Base-by-base conservation (phyloP, 2,888 invertebrate genomes). In the Nomada ferruginata region DNA sequence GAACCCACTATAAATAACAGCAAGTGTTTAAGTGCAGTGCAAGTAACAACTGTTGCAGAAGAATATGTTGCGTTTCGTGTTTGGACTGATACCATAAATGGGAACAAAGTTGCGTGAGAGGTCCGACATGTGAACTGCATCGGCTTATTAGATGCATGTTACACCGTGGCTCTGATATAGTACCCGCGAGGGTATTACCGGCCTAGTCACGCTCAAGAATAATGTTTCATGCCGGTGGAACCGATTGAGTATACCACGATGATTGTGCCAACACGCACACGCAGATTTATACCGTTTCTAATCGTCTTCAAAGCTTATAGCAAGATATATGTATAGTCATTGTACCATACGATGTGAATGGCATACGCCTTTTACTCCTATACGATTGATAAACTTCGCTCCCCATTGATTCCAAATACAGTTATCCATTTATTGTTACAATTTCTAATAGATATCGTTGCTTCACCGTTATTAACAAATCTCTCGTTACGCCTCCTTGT, bases 131-230 rank as follows among this genome's bases (percentile, higher is more conserved):
- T 23, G 44, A 44, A 57, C 57, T 3, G 44, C 55, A 26, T 69
- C 18, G 42, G 68, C 68, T 44, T 36, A 59, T 63, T 64, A 57
- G 52, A 82, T 63, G 64, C 53, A 63, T 53, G 52, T 36, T 64
- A 55, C 71, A 52, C 66, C 71, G 29, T 10, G 68, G 68, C 11
- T 68, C 11, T n/a, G 50, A 50, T 29, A 50, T 69, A 57, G 18
- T 50, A 59, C n/a, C 55, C 71, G 65, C 74, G 55, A 26, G 36
- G 55, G 55, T 57, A 68, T 68, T 68, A 69, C 68, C 68, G 68
- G 68, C 44, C 68, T 57, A 53, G 55, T 57, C 68, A 69, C 55
- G 55, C 68, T 57, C 55, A 18, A 44, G 68, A 69, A 69, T 69
- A 69, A 69, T 69, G 68, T 69, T 69, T 69, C 68, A 69, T 69